phyloP scores from a whole-genome alignment of 1,140 invertebrate species.

The Phenacoccus solenopsis region DNA sequence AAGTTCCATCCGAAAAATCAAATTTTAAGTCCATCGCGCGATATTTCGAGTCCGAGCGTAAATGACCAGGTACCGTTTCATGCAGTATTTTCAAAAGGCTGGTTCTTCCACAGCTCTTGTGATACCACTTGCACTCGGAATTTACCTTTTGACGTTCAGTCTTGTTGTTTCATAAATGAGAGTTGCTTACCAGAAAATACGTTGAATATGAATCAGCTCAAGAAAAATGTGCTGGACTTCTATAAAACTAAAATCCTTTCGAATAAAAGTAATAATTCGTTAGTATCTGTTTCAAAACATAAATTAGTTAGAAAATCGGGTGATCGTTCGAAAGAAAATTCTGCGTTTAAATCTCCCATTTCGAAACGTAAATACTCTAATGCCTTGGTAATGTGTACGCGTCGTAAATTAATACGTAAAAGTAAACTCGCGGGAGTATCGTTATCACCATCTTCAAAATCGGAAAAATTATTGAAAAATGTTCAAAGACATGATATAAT shows the following conservation, averaged over 20 bases:
- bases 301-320: neutral
- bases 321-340: neutral
- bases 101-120: neutral
- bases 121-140: neutral
- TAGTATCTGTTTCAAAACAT: neutral
- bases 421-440: neutral
- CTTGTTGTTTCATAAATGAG: neutral
- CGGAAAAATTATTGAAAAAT: neutral
- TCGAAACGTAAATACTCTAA: neutral
- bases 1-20: neutral
- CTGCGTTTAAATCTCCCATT: neutral
- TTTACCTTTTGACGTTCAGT: neutral
- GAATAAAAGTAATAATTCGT: neutral
- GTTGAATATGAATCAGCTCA: neutral
- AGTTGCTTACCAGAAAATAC: neutral
- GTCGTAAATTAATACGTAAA: neutral
- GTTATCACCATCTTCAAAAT: neutral
- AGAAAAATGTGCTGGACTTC: neutral
- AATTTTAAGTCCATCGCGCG: neutral
- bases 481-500: neutral
- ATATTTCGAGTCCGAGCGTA: neutral
- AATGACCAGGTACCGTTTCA: neutral
- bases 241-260: neutral
- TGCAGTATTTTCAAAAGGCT: neutral
- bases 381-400: neutral